These are phyloP conservation scores for Dynastes hyllus DNA, from an alignment of 2,888 invertebrate genomes.

Conservation along the genomic window DNA sequence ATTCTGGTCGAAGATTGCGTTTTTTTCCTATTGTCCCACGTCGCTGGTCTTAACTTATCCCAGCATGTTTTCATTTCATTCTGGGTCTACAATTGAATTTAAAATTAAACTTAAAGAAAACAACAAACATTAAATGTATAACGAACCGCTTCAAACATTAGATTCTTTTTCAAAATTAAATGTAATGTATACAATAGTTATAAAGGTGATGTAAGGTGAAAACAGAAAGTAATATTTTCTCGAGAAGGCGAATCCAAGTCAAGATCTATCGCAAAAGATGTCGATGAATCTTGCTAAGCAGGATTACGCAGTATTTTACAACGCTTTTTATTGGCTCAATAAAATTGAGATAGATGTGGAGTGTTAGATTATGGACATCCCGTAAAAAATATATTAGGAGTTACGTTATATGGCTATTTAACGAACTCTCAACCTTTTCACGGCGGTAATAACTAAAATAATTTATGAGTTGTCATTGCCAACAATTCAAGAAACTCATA, in stretches of 20 bases:
- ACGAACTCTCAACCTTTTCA: constrained; percentile 15
- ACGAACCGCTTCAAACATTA: no score
- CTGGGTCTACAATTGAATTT: no score
- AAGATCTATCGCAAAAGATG: background rate
- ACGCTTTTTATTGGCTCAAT: constrained; percentile 13
- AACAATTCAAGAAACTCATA: constrained; percentile 2
- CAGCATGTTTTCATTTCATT: no score
- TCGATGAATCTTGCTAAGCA: background rate
- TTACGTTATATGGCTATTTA: constrained; percentile 8
- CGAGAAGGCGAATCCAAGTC: background rate
- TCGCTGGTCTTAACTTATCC: no score
- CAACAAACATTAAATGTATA: no score
- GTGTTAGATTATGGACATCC: background rate
- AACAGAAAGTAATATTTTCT: background rate
- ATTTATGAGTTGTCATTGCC: constrained; percentile 1
- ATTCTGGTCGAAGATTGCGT: no score
- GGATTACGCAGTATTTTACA: constrained; percentile 1
- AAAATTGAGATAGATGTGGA: constrained; percentile 18
- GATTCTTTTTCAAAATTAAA: no score
- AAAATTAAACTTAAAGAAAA: no score
- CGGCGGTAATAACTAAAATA: constrained; percentile 14
- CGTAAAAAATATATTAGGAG: constrained; percentile 30
- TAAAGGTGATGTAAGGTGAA: background rate
- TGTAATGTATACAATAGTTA: no score
- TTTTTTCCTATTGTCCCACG: no score